phyloP scores from a whole-genome alignment of 2,888 invertebrate genomes.

The Aphodius sticticus region DNA sequence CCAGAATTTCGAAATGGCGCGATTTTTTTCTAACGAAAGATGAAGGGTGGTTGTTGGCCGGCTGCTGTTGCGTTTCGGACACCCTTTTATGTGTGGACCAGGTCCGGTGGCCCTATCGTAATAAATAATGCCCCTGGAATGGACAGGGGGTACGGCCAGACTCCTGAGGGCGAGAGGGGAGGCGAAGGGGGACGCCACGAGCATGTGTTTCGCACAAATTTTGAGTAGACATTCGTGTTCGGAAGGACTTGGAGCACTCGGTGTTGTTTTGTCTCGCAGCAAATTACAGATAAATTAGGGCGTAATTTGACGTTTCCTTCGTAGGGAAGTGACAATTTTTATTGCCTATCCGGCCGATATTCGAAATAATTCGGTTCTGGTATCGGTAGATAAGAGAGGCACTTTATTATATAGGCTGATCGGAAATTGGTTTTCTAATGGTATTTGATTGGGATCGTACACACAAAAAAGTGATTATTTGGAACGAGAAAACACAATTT shows the following conservation, averaged over 20 bases:
- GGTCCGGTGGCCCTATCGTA: background rate
- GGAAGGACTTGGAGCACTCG: background rate
- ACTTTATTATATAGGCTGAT: background rate
- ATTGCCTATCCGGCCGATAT: background rate
- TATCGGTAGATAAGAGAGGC: background rate
- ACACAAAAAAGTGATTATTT: too few relatives aligned
- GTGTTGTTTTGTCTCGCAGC: background rate
- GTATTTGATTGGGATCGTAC: too few relatives aligned
- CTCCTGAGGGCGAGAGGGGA: background rate
- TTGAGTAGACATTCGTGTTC: slow-evolving; percentile 4
- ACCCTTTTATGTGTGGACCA: background rate
- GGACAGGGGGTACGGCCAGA: background rate
- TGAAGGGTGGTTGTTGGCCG: background rate
- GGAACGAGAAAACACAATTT: too few relatives aligned
- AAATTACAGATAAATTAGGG: background rate
- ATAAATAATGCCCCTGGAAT: slow-evolving; percentile 4
- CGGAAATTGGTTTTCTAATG: background rate
- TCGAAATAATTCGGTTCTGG: background rate
- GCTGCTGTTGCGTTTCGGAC: background rate
- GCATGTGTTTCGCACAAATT: slow-evolving; percentile 4
- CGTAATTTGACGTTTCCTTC: background rate
- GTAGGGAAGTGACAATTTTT: background rate
- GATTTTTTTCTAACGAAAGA: background rate
- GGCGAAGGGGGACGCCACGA: background rate
- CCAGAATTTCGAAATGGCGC: background rate